phyloP scores from a whole-genome alignment of 2,113 vertebrate genomes.

The Chascanopsetta lugubris region DNA sequence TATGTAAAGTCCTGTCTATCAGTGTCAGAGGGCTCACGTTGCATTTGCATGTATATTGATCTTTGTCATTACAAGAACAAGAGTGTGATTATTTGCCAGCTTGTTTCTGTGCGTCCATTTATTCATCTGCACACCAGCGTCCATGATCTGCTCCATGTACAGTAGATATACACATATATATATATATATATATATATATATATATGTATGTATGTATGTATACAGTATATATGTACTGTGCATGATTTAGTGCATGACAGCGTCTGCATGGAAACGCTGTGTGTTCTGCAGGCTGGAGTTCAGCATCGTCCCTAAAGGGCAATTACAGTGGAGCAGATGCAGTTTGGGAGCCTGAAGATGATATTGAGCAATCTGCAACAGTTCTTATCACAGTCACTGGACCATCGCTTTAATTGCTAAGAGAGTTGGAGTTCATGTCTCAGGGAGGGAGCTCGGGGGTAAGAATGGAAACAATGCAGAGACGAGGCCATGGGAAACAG shows the following conservation, averaged over 20 bases:
- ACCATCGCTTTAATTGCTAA: slow-evolving; percentile 66
- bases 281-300: slow-evolving; percentile 48
- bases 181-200: too few relatives aligned
- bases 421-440: slow-evolving; percentile 49
- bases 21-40: neutral
- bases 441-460: slow-evolving; percentile 26
- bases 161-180: too few relatives aligned
- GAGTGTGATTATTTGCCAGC: neutral
- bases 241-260: neutral
- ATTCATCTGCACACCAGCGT: slow-evolving; percentile 1
- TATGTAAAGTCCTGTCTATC: neutral
- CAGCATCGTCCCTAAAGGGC: slow-evolving; percentile 53
- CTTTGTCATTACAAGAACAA: slow-evolving; percentile 17
- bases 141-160: neutral
- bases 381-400: slow-evolving; percentile 67
- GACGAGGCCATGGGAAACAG: slow-evolving; percentile 48
- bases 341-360: slow-evolving; percentile 46
- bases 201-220: too few relatives aligned
- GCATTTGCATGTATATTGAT: slow-evolving; percentile 29
- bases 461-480: slow-evolving; percentile 23
- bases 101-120: neutral
- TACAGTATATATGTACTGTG: neutral
- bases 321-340: slow-evolving; percentile 61
- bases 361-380: slow-evolving; percentile 67
- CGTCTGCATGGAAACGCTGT: slow-evolving; percentile 16